Base-by-base conservation (phyloP, 2,888 invertebrate species). In the Eristalis arbustorum region DNA sequence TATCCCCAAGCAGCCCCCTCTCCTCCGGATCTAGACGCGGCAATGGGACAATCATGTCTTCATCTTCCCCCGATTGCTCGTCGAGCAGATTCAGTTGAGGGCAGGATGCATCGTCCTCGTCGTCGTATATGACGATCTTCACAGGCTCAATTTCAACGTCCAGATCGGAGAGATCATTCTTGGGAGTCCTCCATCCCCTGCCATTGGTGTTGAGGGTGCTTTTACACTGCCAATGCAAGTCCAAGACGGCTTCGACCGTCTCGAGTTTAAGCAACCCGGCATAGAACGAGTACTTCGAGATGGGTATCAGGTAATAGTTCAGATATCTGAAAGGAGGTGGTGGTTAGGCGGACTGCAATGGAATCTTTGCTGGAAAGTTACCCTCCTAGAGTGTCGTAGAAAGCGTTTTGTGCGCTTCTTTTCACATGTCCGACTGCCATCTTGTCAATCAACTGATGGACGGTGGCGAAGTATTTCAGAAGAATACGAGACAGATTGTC, bases 381-480 rank as follows among this genome's bases (percentile, higher is more conserved):
- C 87, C 92, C 92, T 57, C 93, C 93, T 31, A 93, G 28, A 3
- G 91, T 89, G 85, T 93, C 93, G 74, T 91, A 92, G 80, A 91
- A 91, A 5, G 92, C 91, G 37, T 89, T 90, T 72, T 92, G 90
- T 0, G 90, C 77, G 11, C 91, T 62, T 0, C 83, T 82, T n/a
- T 89, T 89, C 0, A 90, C 82, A 8, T 88, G 85, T 0, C 88
- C 73, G 6, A 90, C 87, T 14, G 89, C 84, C 89, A 90, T 90
- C 18, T 82, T 89, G 13, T 90, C 88, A 3, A 93, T 89, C 5
- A 91, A 87, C 68, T 91, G 90, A 64, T 91, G 91, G 2, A 91
- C 90, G 14, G 88, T 89, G 67, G 91, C 91, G 68, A 93, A 92
- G 88, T 92, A 93, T 84, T 90, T 90, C 88, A 93, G 90, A 11